phyloP scores from a whole-genome alignment of 2,888 invertebrate species.

The Rhamnusium bicolor region DNA sequence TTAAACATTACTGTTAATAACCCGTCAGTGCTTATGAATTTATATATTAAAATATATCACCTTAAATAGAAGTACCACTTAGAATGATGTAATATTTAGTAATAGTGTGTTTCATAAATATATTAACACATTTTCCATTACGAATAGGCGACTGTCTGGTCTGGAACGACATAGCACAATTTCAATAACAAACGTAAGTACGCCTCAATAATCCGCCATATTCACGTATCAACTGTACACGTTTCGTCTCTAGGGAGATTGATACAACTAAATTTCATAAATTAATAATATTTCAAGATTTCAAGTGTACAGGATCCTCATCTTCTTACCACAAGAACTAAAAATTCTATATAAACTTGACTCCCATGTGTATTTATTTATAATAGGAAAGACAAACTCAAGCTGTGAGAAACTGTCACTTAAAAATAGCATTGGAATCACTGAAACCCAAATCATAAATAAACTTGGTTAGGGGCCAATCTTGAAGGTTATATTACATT shows the following conservation, averaged over 20 bases:
- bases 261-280: background rate
- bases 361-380: slow-evolving; percentile 42
- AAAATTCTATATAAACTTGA: slow-evolving; percentile 4
- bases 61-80: background rate
- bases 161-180: background rate
- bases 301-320: background rate
- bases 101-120: background rate
- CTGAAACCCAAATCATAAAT: slow-evolving; percentile 46
- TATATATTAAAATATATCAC: background rate
- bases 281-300: background rate
- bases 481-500: slow-evolving; percentile 43
- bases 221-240: background rate
- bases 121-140: background rate
- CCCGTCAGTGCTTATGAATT: background rate
- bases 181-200: background rate
- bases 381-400: slow-evolving; percentile 38
- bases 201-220: background rate
- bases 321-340: slow-evolving; percentile 2
- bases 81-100: background rate
- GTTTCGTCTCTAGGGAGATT: background rate
- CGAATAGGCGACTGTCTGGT: too few species aligned
- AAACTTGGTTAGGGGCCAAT: slow-evolving; percentile 40
- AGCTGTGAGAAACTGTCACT: slow-evolving; percentile 41
- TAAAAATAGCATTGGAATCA: slow-evolving; percentile 27
- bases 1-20: too few species aligned